phyloP scores from a whole-genome alignment of 2,888 invertebrate species.

The Pteria penguin region DNA sequence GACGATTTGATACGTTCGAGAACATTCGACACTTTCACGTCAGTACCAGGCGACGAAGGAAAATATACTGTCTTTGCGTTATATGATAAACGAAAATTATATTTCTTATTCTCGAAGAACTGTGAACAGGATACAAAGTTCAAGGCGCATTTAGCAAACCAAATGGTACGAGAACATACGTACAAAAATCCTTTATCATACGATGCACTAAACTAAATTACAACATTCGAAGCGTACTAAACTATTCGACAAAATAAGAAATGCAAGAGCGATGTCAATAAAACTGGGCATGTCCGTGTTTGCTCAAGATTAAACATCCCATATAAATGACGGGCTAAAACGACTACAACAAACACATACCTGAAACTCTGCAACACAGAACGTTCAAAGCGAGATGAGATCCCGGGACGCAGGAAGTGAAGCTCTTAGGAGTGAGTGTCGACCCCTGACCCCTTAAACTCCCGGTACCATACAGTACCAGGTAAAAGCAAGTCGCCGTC shows the following conservation, averaged over 20 bases:
- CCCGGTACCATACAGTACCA: constrained; percentile 21
- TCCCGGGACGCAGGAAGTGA: constrained; percentile 7
- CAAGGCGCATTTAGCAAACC: no score
- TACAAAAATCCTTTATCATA: no score
- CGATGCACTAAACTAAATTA: no score
- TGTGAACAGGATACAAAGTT: no score
- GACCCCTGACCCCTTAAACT: constrained; percentile 15
- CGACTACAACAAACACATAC: constrained; percentile 4
- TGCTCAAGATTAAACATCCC: constrained; percentile 7
- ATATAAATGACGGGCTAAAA: constrained; percentile 1
- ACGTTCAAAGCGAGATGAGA: not conserved
- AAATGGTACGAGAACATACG: no score
- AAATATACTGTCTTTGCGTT: no score
- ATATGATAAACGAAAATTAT: no score
- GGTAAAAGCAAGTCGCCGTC: not conserved
- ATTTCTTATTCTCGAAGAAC: no score
- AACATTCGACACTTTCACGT: no score
- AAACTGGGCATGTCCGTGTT: constrained; percentile 4
- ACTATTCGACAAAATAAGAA: not conserved
- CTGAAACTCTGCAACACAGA: not conserved
- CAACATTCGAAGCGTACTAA: no score
- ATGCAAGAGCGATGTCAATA: not conserved
- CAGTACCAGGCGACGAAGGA: no score
- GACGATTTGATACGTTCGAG: no score
- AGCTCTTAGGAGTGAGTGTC: not conserved